Evolutionary conservation across 2,888 invertebrate species (phyloP), one percentile per base, ranked within the genome.

Genomic region (Cataglyphis cursor): DNA sequence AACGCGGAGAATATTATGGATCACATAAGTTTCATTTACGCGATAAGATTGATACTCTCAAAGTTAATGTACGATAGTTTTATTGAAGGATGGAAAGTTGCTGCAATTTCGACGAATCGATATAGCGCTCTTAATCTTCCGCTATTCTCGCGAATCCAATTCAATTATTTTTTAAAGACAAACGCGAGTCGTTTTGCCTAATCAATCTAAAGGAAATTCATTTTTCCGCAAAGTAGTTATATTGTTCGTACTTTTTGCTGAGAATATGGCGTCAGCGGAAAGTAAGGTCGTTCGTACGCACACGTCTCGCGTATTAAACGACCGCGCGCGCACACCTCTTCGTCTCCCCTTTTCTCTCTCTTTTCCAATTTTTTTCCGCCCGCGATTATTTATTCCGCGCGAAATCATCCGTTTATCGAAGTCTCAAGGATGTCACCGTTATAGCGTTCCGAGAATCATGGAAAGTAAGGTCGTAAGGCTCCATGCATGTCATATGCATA

Each of bases 401-500:
- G 78, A 75, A 75, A 76, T 82, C 65, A 75, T 65, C 65, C 65
- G 64, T 76, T 78, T 54, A 48, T 68, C 28, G 59, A 44, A 57
- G 72, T 73, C 64, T 51, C 81, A 86, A 83, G 85, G 85, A 74
- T 48, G 35, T 70, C 59, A 21, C 12, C 70, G 61, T 38, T 84
- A 31, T 74, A 21, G 41, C 38, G 84, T 89, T 89, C 89, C 83
- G 82, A 74, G 87, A 88, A 88, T 83, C 70, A 82, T 75, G 85
- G 88, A 89, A 88, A 84, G 88, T 85, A 88, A 88, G 85, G 85
- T 70, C 85, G 83, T 54, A 41, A 64, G 12, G 81, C 70, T 81
- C 24, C 51, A 18, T 41, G 74, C 81, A 54, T 74, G 62, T 74
- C 75, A 41, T 31, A 15, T 31, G 70, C 59, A 80, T 80, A 80